These are phyloP conservation scores for Chiroxiphia lanceolata DNA, from an alignment of 2,797 vertebrate species.

Conservation along the genomic window DNA sequence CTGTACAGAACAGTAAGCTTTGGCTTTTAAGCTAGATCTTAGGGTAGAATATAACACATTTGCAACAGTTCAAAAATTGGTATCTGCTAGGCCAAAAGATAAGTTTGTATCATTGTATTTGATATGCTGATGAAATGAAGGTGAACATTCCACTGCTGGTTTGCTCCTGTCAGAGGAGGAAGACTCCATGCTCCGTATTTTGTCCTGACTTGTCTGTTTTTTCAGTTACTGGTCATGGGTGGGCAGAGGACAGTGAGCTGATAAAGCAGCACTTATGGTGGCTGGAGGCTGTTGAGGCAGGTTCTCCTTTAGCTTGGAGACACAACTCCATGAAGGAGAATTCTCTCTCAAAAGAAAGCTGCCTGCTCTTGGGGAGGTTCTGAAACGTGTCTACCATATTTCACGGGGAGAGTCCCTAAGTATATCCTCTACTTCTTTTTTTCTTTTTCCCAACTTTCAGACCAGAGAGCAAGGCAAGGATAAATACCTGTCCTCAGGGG, in stretches of 20 bases:
- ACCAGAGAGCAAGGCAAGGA: neutral
- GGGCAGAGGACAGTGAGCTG: neutral
- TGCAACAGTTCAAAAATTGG: neutral
- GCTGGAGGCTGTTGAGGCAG: rapidly evolving
- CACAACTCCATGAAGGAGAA: rapidly evolving
- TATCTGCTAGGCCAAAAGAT: neutral
- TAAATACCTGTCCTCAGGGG: neutral
- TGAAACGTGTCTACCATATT: neutral
- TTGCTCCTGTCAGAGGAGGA: neutral
- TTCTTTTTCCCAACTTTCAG: neutral
- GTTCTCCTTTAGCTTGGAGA: neutral
- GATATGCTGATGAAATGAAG: neutral
- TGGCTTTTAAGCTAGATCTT: neutral
- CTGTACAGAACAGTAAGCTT: neutral
- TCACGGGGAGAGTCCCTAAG: no score
- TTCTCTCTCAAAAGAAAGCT: neutral
- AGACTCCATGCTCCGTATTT: rapidly evolving
- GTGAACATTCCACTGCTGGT: neutral
- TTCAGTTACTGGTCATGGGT: neutral
- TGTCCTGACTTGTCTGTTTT: neutral
- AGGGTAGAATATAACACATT: neutral
- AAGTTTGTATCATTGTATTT: neutral
- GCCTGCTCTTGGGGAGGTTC: neutral
- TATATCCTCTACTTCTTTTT: neutral
- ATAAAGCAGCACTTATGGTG: neutral